Base-by-base conservation (phyloP, 2,888 invertebrate genomes). In the Chirona hameri region DNA sequence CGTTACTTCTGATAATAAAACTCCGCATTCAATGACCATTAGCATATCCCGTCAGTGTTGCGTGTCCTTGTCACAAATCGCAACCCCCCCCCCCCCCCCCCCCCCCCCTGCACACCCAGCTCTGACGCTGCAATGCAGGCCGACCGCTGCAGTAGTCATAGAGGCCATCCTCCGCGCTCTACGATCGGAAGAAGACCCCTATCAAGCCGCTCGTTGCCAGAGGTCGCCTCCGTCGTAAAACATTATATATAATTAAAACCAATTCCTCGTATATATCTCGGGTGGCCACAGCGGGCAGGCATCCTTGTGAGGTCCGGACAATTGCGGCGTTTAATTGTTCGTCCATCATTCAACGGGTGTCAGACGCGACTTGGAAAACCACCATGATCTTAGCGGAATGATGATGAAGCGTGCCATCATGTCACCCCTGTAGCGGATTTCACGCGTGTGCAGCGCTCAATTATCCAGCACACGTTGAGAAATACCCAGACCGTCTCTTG, bases 371-470 rank as follows among this genome's bases (percentile, higher is more conserved):
- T 69, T 12, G n/a, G 9, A 29, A 69, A 76, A 76, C 31, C 39
- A 15, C 39, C 39, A 9, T 21, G 18, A 14, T 3, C 15, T 12
- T 2, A 29, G 12, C 76, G 7, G 21, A 76, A 76, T 76, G 76
- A 76, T 39, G 76, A 76, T 76, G 29, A 76, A 76, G 39, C 39
- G 76, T 5, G 21, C 76, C 76, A 76, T 76, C 39, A 39, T 76
- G 76, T 76, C 76, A 39, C 39, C 76, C 1, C 15, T 39, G 31
- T 31, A 29, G 21, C 9, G 76, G 39, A 15, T 76, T 29, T 39
- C 39, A 76, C 76, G 76, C 39, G 39, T 21, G 18, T 39, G 39
- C 76, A 39, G 39, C 39, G 76, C 14, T 24, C 76, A 76, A 76
- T 76, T 76, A 76, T 31, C 21, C 29, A 9, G 39, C 39, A 18